Conservation (phyloP, 2,888 invertebrate genomes). For the Phalera bucephala region DNA sequence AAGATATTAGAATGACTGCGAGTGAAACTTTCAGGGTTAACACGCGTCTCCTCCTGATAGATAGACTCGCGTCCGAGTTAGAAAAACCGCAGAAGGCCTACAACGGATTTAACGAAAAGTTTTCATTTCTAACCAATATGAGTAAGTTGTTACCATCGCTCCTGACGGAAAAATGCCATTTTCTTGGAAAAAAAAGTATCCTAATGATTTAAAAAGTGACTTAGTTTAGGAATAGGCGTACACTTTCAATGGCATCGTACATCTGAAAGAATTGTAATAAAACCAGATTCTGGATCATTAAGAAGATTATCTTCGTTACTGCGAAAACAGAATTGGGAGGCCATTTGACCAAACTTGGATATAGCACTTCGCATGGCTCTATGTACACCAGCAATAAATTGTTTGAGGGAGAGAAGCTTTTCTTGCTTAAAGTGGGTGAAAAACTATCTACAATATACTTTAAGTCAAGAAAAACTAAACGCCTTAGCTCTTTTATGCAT, state of each 20-base stretch:
- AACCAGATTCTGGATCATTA: constrained; percentile 2
- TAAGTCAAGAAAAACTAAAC: constrained; percentile 7
- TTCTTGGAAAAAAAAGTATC: constrained; percentile 2
- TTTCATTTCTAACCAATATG: constrained; percentile 17
- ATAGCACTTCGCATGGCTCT: background rate
- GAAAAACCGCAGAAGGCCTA: constrained; percentile 1
- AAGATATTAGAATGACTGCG: constrained; percentile 4
- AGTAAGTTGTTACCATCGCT: background rate
- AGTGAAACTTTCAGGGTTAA: constrained; percentile 9
- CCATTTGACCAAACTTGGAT: background rate
- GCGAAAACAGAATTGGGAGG: background rate
- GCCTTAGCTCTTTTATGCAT: too few species aligned
- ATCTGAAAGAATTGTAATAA: constrained; percentile 2
- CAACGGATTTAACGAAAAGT: background rate
- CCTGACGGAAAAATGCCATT: constrained; percentile 1
- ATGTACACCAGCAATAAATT: background rate
- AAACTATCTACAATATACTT: constrained; percentile 11
- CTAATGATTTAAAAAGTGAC: constrained; percentile 12
- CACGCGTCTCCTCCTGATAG: constrained; percentile 6
- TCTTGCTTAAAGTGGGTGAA: constrained; percentile 17
- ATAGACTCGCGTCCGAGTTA: constrained; percentile 4
- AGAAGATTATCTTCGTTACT: background rate
- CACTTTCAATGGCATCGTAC: constrained; percentile 7
- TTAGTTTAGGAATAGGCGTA: background rate
- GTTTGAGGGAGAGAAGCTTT: constrained; percentile 10